A percentile compares a stretch with the other conserved stretches of the same genome.
These are phyloP conservation scores for Xyrauchen texanus DNA, from an alignment of 2,113 vertebrate species.

Conservation along the genomic window DNA sequence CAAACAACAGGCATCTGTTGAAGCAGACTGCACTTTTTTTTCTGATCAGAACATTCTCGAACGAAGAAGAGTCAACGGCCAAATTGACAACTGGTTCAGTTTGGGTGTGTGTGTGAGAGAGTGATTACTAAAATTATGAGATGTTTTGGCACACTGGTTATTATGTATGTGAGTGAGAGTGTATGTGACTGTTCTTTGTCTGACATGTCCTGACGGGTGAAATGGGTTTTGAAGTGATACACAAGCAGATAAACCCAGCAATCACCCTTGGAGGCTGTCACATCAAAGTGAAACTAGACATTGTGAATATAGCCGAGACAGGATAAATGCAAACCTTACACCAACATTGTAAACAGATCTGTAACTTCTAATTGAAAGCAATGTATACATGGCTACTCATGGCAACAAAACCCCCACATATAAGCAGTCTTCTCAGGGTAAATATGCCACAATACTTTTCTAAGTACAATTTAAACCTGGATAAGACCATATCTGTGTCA, in stretches of 20 bases:
- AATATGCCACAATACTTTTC: too few species aligned
- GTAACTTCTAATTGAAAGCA: too few species aligned
- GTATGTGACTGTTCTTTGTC: neutral
- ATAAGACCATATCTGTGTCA: too few species aligned
- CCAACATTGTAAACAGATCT: neutral
- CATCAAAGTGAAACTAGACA: conserved; percentile 33
- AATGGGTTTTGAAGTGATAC: conserved; percentile 32
- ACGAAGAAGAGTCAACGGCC: neutral
- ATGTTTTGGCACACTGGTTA: neutral
- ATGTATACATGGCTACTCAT: neutral
- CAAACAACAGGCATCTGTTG: conserved; percentile 40
- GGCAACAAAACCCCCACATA: neutral
- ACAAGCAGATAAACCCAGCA: neutral
- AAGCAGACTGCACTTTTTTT: conserved; percentile 9
- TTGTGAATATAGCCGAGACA: neutral
- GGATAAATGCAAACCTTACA: conserved; percentile 26
- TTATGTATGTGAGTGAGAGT: neutral
- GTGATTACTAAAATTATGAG: too few species aligned
- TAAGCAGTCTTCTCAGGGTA: too few species aligned
- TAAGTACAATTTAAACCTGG: too few species aligned
- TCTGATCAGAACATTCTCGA: conserved; percentile 4
- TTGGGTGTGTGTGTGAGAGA: too few species aligned
- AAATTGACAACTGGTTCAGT: neutral
- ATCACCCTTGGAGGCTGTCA: conserved; percentile 21
- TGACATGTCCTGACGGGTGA: conserved; percentile 12